Evolutionary conservation across 2,888 invertebrate species (phyloP).

Genomic region (Aphodius granarius): DNA sequence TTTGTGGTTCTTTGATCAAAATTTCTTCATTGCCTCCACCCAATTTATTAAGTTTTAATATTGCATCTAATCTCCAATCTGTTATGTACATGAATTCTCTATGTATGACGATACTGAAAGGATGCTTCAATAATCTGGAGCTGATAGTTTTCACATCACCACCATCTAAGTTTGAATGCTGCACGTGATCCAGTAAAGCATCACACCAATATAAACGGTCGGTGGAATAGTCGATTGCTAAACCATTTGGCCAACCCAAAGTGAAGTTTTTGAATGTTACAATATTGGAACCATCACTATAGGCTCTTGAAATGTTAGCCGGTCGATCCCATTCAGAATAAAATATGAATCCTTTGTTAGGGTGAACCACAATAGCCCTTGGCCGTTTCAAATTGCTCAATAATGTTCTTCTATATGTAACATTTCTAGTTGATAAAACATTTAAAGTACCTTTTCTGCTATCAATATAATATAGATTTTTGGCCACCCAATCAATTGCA

Average conservation of each 20-base stretch:
- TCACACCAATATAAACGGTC: constrained; percentile 97
- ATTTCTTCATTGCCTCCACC: constrained; percentile 87
- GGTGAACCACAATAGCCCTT: constrained; percentile 95
- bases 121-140: constrained; percentile 83
- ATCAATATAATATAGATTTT: constrained; percentile 94
- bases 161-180: constrained; percentile 90
- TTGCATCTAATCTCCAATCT: constrained; percentile 95
- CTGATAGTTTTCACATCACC: constrained; percentile 88
- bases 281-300: constrained; percentile 85
- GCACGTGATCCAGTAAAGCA: constrained; percentile 93
- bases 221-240: constrained; percentile 87
- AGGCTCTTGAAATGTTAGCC: constrained; percentile 92
- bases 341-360: constrained; percentile 91
- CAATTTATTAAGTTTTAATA: constrained; percentile 85
- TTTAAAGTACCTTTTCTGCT: constrained; percentile 92
- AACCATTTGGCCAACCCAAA: constrained; percentile 96
- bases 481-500: constrained; percentile 94
- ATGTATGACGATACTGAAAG: constrained; percentile 89
- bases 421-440: constrained; percentile 85
- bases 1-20: constrained; percentile 85
- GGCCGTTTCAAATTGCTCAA: constrained; percentile 89
- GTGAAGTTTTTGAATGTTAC: constrained; percentile 88
- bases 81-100: constrained; percentile 94
- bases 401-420: constrained; percentile 80
- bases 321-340: constrained; percentile 97